These are phyloP conservation scores for Hyles euphorbiae DNA, from an alignment of 1,140 invertebrate genomes.

Conservation along the genomic window DNA sequence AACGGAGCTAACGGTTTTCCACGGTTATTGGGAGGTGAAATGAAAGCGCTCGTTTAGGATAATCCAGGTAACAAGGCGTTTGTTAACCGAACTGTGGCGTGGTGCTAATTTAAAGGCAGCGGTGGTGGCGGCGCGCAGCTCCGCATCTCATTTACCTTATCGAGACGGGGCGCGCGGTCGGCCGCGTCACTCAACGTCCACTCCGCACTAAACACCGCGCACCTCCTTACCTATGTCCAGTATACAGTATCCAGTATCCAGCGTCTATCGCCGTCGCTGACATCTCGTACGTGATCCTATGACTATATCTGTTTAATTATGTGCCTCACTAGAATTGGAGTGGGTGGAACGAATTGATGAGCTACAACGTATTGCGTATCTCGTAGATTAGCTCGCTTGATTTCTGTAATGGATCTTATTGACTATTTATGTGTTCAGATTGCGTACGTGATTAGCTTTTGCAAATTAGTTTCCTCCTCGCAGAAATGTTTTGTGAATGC, in stretches of 20 bases:
- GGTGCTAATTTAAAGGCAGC: slow-evolving; percentile 36
- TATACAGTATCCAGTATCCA: slow-evolving; percentile 30
- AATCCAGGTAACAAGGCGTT: slow-evolving; percentile 46
- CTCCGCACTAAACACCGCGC: slow-evolving; percentile 32
- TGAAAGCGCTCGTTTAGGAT: slow-evolving; percentile 31
- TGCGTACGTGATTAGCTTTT: too few relatives aligned
- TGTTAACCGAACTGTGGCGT: slow-evolving; percentile 31
- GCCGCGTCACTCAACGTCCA: slow-evolving; percentile 61
- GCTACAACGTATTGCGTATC: too few relatives aligned
- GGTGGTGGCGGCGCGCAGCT: slow-evolving; percentile 21
- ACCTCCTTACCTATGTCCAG: too few relatives aligned
- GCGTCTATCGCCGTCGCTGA: slow-evolving; percentile 18
- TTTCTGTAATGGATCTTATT: too few relatives aligned
- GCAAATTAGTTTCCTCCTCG: slow-evolving; percentile 6
- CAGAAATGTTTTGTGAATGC: background rate
- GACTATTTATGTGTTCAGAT: too few relatives aligned
- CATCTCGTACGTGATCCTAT: too few relatives aligned
- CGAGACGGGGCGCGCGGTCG: slow-evolving; percentile 39
- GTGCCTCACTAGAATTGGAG: too few relatives aligned
- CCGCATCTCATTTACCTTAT: slow-evolving; percentile 64
- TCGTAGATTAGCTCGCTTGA: too few relatives aligned
- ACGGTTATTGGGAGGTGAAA: too few relatives aligned
- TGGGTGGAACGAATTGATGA: too few relatives aligned
- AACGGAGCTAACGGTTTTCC: too few relatives aligned
- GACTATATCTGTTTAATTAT: too few relatives aligned